Conservation (phyloP, 2,797 vertebrate genomes). For the Chromis chromis region DNA sequence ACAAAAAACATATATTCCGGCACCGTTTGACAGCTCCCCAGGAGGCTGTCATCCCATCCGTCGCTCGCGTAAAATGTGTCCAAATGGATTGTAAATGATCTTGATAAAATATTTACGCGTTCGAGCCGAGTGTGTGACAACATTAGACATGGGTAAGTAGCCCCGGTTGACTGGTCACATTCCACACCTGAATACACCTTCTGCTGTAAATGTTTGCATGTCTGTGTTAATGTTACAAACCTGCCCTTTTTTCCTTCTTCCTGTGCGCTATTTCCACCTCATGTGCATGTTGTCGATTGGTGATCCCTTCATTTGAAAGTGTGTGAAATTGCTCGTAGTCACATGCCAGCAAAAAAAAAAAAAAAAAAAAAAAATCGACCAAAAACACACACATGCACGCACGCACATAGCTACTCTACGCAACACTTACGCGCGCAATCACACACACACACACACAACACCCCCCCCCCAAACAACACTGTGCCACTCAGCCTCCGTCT, state of each 20-base stretch:
- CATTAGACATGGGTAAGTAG: slow-evolving; percentile 88
- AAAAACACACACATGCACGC: background rate
- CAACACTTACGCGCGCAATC: slow-evolving; percentile 18
- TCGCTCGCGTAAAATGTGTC: slow-evolving; percentile 78
- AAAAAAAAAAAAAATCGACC: slow-evolving; percentile 9
- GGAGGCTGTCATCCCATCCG: slow-evolving; percentile 84
- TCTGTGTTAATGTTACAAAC: slow-evolving; percentile 27
- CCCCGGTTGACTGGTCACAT: slow-evolving; percentile 64
- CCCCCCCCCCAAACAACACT: slow-evolving; percentile 45
- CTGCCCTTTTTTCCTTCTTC: background rate
- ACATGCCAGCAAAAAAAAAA: slow-evolving; percentile 58
- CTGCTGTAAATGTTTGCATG: slow-evolving; percentile 52
- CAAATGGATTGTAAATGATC: slow-evolving; percentile 86
- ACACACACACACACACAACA: slow-evolving; percentile 38
- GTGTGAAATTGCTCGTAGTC: slow-evolving; percentile 43
- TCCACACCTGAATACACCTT: slow-evolving; percentile 76
- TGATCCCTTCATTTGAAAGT: slow-evolving; percentile 12
- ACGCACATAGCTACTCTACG: slow-evolving; percentile 13
- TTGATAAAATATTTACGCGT: slow-evolving; percentile 80
- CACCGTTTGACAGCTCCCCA: slow-evolving; percentile 83
- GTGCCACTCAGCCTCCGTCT: slow-evolving; percentile 13
- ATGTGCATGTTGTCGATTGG: no score
- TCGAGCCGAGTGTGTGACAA: slow-evolving; percentile 79
- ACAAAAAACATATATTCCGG: slow-evolving; percentile 55
- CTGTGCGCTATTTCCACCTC: no score